Percentiles rank a stretch among this genome's conserved stretches.
Evolutionary conservation across 2,113 vertebrate genomes (phyloP).

Genomic region (Martes martes): DNA sequence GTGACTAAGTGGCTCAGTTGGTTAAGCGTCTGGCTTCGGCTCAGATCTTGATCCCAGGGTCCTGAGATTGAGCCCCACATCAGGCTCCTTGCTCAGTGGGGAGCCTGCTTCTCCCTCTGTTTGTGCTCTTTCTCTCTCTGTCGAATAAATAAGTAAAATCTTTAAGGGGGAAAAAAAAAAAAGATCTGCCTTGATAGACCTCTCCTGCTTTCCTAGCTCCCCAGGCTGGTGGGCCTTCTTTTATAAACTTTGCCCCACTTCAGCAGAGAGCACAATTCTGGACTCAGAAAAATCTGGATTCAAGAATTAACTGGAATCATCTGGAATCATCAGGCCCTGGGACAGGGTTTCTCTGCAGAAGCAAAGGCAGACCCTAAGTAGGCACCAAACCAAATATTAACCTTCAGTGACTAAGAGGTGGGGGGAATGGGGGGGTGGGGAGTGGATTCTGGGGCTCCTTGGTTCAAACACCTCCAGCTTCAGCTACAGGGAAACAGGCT

Average conservation of each 20-base stretch:
- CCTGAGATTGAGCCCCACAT: no score
- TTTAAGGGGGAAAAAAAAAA: no score
- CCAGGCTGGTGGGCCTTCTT: neutral
- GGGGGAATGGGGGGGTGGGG: no score
- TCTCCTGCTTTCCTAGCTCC: neutral
- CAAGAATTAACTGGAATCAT: neutral
- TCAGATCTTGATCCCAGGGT: no score
- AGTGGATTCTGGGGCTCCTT: neutral
- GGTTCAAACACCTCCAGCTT: neutral
- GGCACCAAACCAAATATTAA: no score
- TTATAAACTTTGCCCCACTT: neutral
- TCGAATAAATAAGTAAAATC: no score
- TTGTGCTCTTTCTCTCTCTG: no score
- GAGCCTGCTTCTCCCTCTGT: no score
- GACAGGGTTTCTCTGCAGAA: neutral
- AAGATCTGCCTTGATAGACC: neutral
- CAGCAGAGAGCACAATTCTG: neutral
- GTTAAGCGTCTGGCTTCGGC: no score
- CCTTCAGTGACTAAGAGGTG: neutral
- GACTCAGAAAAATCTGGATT: neutral
- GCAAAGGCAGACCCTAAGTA: neutral
- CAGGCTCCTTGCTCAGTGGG: no score
- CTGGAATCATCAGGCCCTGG: neutral
- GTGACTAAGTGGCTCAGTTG: no score
- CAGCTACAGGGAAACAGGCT: neutral